Conservation (phyloP, 2,888 invertebrate genomes). For the Himalopsyche anomala region DNA sequence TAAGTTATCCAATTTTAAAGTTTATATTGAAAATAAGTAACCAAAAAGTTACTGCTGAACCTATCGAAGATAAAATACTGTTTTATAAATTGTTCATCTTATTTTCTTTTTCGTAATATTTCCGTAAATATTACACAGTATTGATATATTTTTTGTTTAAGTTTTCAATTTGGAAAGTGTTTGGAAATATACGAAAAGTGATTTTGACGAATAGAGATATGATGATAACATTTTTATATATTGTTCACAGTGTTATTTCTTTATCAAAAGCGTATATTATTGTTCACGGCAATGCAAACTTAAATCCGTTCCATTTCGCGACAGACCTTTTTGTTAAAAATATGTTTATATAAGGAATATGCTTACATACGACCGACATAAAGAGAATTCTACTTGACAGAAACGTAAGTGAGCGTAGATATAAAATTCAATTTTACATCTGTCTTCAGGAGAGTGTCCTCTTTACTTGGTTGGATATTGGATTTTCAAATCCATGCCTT, state of each 20-base stretch:
- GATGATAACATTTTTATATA: not conserved
- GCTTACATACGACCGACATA: conserved; percentile 4
- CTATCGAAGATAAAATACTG: too few species aligned
- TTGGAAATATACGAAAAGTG: too few species aligned
- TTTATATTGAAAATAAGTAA: too few species aligned
- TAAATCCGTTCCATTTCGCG: not conserved
- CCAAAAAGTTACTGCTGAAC: too few species aligned
- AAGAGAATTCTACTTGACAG: conserved; percentile 13
- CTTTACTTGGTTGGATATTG: not conserved
- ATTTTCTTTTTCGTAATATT: too few species aligned
- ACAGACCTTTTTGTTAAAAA: conserved; percentile 34
- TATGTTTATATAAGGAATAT: conserved; percentile 15
- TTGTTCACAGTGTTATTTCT: not conserved
- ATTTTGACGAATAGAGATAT: too few species aligned
- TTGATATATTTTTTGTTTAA: too few species aligned
- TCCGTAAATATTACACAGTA: too few species aligned
- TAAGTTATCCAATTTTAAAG: too few species aligned
- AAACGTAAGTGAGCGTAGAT: conserved; percentile 14
- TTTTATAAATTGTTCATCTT: too few species aligned
- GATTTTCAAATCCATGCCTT: conserved; percentile 46
- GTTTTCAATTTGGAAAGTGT: too few species aligned
- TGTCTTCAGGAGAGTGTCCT: conserved; percentile 35
- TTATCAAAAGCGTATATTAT: not conserved
- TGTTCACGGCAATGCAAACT: not conserved
- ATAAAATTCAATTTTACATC: conserved; percentile 46